Base-by-base conservation (phyloP, 1,140 invertebrate genomes). In the Venturia canescens region DNA sequence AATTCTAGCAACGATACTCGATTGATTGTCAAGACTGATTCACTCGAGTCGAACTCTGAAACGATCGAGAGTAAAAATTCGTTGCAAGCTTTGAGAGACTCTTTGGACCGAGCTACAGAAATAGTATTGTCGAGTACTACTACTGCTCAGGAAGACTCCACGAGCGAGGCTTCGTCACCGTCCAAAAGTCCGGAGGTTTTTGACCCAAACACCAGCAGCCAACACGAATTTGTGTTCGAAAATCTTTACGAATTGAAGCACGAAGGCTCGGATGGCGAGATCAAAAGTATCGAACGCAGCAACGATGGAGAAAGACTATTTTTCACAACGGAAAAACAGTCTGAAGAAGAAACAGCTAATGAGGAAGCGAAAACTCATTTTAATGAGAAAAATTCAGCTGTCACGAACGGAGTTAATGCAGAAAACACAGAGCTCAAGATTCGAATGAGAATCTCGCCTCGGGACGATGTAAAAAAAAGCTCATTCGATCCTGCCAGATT, bases 31-130 rank as follows among this genome's bases (percentile, higher is more conserved):
- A 23, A n/a, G n/a, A 71, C 63, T 31, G 50, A 34, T 77, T 31
- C 16, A 3, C 63, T 23, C 15, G 75, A 63, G 3, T n/a, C 70
- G 21, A 38, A 53, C 23, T 53, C 50, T 27, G 60, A 34, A 29
- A 67, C 57, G 53, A 80, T 38, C 9, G 53, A 78, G 11, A 26
- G 79, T 23, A 84, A 44, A 23, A 70, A 80, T 80, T 81, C 88
- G 0, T 71, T 88, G 50, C 75, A 83, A 79, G 70, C 80, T 4
- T 29, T 90, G 34, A 87, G 87, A 72, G 82, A 89, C 15, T 87
- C 89, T 16, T 72, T 90, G 7, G 86, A 90, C 26, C 83, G 88
- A 11, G 88, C 88, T 16, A 89, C 87, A 9, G 80, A 87, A 50
- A 85, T 90, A 21, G 79, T 90, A 9, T 70, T 77, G 11, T 81